Base-by-base conservation (phyloP, 2,797 vertebrate species). In the Sebastolobus alascanus region DNA sequence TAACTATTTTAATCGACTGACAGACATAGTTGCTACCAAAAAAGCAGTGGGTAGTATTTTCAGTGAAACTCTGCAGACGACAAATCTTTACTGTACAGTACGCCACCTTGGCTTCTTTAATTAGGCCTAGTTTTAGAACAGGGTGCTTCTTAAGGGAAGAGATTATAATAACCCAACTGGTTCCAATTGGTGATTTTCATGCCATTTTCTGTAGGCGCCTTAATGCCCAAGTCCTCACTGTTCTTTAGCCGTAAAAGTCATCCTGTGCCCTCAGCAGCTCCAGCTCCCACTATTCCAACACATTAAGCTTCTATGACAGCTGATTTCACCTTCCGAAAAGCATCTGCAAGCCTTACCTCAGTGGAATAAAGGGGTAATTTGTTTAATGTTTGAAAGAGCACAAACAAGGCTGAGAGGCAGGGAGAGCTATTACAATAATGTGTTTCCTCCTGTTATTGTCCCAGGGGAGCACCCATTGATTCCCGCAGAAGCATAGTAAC, bases 341-440 rank as follows among this genome's bases (percentile, higher is more conserved):
- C 68, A 79, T 82, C 60, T 81, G 82, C 43, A 64, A 76, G 84
- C 79, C 80, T 79, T 72, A 66, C 59, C 87, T 79, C 75, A 40
- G 64, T 31, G 59, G 75, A 78, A 90, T 72, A 58, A 52, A 81
- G 65, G 74, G 81, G 70, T 91, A 71, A 94, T 94, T 89, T 91
- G 74, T 91, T 92, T 92, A 92, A 94, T 90, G 87, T 75, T 35
- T 66, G 68, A 88, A 75, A 68, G 59, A 78, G 73, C 38, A 76
- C 73, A 84, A 80, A 79, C 20, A 71, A 81, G 64, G 38, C 83
- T 78, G 73, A 75, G 68, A 90, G 70, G 77, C 58, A 83, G 58
- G 38, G 33, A 75, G 68, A 82, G 78, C 90, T 75, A 90, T 93
- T 91, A 94, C 73, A 22, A 52, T 91, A 92, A 94, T 94, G 88